phyloP scores from a whole-genome alignment of 2,113 vertebrate genomes.

The Fulmarus glacialis region DNA sequence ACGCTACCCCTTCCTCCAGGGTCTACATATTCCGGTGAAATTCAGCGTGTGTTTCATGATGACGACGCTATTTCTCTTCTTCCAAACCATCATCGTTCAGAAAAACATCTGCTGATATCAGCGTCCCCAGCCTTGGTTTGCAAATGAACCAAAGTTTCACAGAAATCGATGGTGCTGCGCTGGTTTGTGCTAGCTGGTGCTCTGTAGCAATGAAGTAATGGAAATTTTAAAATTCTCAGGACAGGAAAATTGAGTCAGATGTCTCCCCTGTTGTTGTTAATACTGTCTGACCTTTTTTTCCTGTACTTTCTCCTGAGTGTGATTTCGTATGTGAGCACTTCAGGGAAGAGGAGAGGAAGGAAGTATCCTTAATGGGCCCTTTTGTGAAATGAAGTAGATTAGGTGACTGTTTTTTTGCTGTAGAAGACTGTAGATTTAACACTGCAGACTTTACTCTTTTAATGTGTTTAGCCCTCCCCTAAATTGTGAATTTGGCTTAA shows the following conservation, averaged over 20 bases:
- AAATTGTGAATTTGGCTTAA: background rate
- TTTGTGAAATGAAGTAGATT: background rate
- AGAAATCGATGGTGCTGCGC: fast-evolving
- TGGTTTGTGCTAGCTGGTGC: background rate
- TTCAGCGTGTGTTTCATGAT: background rate
- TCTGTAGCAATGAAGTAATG: background rate
- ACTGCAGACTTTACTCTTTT: background rate
- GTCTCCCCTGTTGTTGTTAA: background rate
- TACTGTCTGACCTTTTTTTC: background rate
- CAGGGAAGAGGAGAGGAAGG: conserved; percentile 13
- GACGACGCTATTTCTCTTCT: background rate
- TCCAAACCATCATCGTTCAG: background rate
- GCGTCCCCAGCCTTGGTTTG: background rate
- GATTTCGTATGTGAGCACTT: background rate
- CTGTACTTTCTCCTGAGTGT: background rate
- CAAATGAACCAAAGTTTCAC: fast-evolving
- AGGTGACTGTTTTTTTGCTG: background rate
- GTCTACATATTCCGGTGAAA: background rate
- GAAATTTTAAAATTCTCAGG: background rate
- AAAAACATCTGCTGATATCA: background rate
- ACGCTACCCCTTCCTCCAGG: background rate
- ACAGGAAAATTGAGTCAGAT: background rate
- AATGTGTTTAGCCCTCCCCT: background rate
- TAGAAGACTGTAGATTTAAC: background rate
- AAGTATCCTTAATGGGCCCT: background rate